These are phyloP conservation scores for Pangasianodon hypophthalmus DNA, from an alignment of 2,113 vertebrate genomes.

Conservation along the genomic window DNA sequence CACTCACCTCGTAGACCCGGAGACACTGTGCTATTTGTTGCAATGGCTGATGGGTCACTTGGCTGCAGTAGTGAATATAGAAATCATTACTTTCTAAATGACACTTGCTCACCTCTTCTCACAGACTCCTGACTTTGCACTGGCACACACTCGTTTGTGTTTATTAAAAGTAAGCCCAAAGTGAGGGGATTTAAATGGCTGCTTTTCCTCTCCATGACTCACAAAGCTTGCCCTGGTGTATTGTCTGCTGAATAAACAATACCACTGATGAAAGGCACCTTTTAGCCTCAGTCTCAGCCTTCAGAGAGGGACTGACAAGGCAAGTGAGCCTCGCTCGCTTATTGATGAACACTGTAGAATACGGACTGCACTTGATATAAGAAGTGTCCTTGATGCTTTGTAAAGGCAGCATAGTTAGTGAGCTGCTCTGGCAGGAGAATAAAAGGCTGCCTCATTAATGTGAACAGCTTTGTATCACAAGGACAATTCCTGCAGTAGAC, in stretches of 20 bases:
- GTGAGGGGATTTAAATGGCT: constrained; percentile 34
- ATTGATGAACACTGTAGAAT: constrained; percentile 45
- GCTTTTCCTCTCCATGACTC: constrained; percentile 25
- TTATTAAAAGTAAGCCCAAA: constrained; percentile 41
- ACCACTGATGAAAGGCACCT: constrained; percentile 46
- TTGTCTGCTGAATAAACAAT: constrained; percentile 51
- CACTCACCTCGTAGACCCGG: constrained; percentile 11
- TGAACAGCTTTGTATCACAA: constrained; percentile 27
- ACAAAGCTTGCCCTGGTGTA: constrained; percentile 28
- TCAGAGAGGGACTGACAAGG: constrained; percentile 14
- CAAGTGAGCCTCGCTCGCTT: constrained; percentile 24
- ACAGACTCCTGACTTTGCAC: constrained; percentile 6
- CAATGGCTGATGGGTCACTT: constrained; percentile 54
- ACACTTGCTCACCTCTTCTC: constrained; percentile 26
- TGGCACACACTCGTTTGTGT: not conserved
- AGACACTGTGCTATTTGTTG: constrained; percentile 28
- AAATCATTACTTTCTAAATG: constrained; percentile 54
- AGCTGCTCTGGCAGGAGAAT: constrained; percentile 37
- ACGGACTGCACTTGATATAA: constrained; percentile 50
- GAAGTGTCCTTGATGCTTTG: constrained; percentile 53
- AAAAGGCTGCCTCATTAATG: constrained; percentile 45
- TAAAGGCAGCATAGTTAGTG: constrained; percentile 45
- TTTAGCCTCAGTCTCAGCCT: constrained; percentile 34
- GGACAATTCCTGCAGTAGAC: constrained; percentile 28
- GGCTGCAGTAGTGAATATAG: constrained; percentile 48